Evolutionary conservation across 2,113 vertebrate genomes (phyloP), one percentile per base, ranked within the genome.

Genomic region (Phasianus colchicus): DNA sequence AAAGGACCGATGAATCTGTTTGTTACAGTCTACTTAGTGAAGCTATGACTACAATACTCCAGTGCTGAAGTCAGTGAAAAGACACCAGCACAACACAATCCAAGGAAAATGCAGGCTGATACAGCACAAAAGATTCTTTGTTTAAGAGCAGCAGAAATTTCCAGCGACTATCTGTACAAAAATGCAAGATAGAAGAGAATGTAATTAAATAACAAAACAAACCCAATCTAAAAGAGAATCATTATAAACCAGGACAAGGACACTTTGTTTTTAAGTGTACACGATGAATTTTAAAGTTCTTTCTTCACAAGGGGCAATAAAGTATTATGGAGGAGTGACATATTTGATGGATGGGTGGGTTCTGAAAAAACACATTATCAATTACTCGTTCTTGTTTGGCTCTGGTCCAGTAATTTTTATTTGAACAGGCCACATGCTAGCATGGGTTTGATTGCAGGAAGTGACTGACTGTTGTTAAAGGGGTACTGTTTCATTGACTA

Each of bases 171-270:
- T 96, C 95, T 96, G 89, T 85, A 58, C 72, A 83, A 95, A 97
- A 91, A 97, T 38, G 71, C 83, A 96, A 1, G 40, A 91, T 63
- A 95, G 93, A 97, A 96, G 87, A 95, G 87, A 97, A 96, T 92
- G 91, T 95, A 97, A 98, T 97, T 97, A 98, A 98, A 98, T 97
- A 96, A 97, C 94, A 97, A 97, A 97, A 91, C 87, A 96, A 97
- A 96, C 77, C 82, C 71, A 93, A 96, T 92, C 80, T 96, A 96
- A 97, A 96, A 98, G 90, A 94, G 93, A 94, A 97, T 95, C 91
- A 93, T 97, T 97, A 96, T 94, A 96, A 96, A 96, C 67, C 70
- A 95, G 91, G 76, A 97, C 93, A 97, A 96, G 94, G 92, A 94
- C 93, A 97, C 75, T 97, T 97, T 97, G 95, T 97, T 98, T 96